Percentiles rank a stretch among this genome's conserved stretches.
Conservation (phyloP, 2,888 invertebrate genomes). For the Pachliopta kotzebuea region DNA sequence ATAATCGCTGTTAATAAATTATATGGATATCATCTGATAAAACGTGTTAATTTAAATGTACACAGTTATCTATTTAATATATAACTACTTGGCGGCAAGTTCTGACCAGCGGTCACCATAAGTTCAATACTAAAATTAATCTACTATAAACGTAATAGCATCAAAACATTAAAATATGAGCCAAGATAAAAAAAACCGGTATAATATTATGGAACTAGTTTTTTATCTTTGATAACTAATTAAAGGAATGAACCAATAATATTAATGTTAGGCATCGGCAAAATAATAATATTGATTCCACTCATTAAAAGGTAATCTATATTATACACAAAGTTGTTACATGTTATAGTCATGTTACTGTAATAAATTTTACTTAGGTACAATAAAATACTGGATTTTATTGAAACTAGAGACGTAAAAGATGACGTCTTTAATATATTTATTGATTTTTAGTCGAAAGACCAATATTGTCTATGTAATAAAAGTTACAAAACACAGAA, state of each 20-base stretch:
- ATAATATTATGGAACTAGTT: slow-evolving; percentile 31
- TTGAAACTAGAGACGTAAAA: too few relatives aligned
- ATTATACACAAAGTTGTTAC: too few relatives aligned
- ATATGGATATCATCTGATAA: neutral
- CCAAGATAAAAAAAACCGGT: neutral
- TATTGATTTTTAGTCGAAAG: too few relatives aligned
- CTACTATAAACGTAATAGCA: neutral
- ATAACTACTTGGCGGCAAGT: neutral
- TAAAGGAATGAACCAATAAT: neutral
- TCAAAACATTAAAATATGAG: neutral
- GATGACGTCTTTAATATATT: too few relatives aligned
- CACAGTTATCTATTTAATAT: neutral
- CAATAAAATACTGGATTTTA: too few relatives aligned
- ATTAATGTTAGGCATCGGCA: neutral
- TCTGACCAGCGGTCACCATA: neutral
- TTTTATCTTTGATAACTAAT: neutral
- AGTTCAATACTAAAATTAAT: slow-evolving; percentile 2
- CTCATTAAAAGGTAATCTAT: too few relatives aligned
- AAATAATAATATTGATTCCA: too few relatives aligned
- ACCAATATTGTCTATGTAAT: too few relatives aligned
- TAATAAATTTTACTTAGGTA: too few relatives aligned
- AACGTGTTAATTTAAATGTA: neutral
- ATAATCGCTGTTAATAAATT: neutral
- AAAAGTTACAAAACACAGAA: too few relatives aligned
- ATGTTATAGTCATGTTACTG: too few relatives aligned